A percentile compares a stretch with the other conserved stretches of the same genome.
phyloP scores from a whole-genome alignment of 2,797 vertebrate genomes.

The Megalops cyprinoides region DNA sequence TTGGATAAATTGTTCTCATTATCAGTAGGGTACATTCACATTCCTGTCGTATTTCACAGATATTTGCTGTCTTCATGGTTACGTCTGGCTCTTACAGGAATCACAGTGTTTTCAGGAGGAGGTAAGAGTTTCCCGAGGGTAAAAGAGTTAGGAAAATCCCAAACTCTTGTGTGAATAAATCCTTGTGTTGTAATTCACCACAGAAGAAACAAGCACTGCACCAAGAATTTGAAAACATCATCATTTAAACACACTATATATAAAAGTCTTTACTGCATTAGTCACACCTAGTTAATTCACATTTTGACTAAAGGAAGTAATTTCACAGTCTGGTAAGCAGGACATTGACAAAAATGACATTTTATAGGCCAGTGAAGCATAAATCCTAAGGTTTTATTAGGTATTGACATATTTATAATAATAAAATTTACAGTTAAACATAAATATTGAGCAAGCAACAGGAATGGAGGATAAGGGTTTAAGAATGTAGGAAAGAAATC shows the following conservation, averaged over 20 bases:
- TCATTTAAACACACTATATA: slow-evolving; percentile 3
- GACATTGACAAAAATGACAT: not conserved
- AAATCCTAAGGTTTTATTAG: not conserved
- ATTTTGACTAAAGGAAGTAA: slow-evolving; percentile 8
- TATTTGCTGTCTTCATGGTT: too few species aligned
- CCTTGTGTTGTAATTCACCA: not conserved
- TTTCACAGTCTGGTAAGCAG: slow-evolving; percentile 14
- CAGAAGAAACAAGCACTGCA: not conserved
- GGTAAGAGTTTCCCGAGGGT: too few species aligned
- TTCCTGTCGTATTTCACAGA: too few species aligned
- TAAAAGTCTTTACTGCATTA: slow-evolving; percentile 4
- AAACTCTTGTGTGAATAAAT: not conserved
- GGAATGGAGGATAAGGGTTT: too few species aligned
- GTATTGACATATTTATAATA: slow-evolving; percentile 2
- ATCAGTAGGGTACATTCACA: too few species aligned
- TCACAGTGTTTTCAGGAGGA: too few species aligned
- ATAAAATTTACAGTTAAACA: not conserved
- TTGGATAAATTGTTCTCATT: too few species aligned
- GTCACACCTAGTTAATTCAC: slow-evolving; percentile 21
- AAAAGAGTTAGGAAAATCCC: not conserved
- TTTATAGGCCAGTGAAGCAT: not conserved
- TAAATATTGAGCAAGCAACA: not conserved
- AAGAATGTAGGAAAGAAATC: not conserved
- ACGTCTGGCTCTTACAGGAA: too few species aligned
- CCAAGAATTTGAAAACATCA: not conserved